These are phyloP conservation scores for Sphyrna mokarran DNA, from an alignment of 2,113 vertebrate species.

Conservation along the genomic window DNA sequence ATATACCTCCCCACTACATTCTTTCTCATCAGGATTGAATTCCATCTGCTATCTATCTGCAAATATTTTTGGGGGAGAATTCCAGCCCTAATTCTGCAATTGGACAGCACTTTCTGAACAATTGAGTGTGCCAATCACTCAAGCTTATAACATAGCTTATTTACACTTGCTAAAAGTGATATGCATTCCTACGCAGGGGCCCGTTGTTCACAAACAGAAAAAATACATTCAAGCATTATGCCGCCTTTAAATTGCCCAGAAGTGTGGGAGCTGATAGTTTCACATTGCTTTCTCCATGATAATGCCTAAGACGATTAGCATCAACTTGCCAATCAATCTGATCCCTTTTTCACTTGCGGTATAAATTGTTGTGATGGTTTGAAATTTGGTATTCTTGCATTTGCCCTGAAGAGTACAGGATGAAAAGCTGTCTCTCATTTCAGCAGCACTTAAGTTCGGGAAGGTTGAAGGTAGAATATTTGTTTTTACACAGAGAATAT, in stretches of 20 bases:
- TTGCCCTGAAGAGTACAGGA: not conserved
- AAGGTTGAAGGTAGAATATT: not conserved
- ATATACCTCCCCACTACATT: too few species aligned
- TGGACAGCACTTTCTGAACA: too few species aligned
- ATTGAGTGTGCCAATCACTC: not conserved
- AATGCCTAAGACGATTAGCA: not conserved
- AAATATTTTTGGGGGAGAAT: too few species aligned
- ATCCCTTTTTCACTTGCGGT: not conserved
- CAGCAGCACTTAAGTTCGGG: not conserved
- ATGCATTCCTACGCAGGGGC: not conserved
- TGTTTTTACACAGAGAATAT: not conserved
- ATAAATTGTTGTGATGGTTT: not conserved
- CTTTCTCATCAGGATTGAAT: too few species aligned
- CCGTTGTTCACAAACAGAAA: not conserved
- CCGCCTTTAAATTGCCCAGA: not conserved
- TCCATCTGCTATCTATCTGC: too few species aligned
- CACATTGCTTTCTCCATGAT: not conserved
- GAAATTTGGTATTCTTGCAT: not conserved
- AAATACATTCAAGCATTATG: not conserved
- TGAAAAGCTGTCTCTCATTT: not conserved
- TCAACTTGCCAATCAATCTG: not conserved
- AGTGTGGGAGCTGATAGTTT: not conserved
- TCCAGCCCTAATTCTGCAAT: too few species aligned
- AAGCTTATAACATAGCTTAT: not conserved
- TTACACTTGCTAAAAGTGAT: not conserved